phyloP scores from a whole-genome alignment of 2,797 vertebrate genomes.

The Luscinia megarhynchos region DNA sequence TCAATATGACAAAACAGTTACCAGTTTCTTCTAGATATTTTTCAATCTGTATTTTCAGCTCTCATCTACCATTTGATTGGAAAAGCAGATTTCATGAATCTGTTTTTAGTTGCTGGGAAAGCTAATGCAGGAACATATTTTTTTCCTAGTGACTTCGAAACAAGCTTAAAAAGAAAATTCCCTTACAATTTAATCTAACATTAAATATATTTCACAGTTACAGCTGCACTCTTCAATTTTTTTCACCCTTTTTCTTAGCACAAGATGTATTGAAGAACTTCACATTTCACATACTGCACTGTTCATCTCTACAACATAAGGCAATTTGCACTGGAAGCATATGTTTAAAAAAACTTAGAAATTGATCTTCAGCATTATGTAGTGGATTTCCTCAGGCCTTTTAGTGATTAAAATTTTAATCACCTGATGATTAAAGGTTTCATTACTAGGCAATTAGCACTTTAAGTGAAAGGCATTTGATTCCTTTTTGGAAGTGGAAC shows the following conservation, averaged over 20 bases:
- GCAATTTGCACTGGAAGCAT: constrained; percentile 33
- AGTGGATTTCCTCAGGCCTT: constrained; percentile 50
- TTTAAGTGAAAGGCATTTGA: constrained; percentile 59
- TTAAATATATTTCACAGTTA: constrained; percentile 17
- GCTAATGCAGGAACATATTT: not conserved
- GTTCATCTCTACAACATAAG: constrained; percentile 5
- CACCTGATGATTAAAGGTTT: constrained; percentile 73
- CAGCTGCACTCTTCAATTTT: not conserved
- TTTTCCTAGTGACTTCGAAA: not conserved
- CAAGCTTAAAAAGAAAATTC: not conserved
- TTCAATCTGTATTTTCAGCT: constrained; percentile 12
- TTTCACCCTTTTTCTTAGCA: constrained; percentile 7
- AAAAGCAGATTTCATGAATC: constrained; percentile 4
- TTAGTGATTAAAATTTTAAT: constrained; percentile 73
- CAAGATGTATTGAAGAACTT: constrained; percentile 18
- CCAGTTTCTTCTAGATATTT: not conserved
- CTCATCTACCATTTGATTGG: not conserved
- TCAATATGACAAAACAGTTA: not conserved
- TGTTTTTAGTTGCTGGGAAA: not conserved
- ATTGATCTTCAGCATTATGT: constrained; percentile 65
- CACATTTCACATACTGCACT: not conserved
- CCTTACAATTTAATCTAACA: not conserved
- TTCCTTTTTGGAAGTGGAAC: not conserved
- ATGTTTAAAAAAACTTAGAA: constrained; percentile 37
- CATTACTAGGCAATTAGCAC: constrained; percentile 71